Evolutionary conservation across 1,140 invertebrate genomes (phyloP).

Genomic region (Piezodorus guildinii): DNA sequence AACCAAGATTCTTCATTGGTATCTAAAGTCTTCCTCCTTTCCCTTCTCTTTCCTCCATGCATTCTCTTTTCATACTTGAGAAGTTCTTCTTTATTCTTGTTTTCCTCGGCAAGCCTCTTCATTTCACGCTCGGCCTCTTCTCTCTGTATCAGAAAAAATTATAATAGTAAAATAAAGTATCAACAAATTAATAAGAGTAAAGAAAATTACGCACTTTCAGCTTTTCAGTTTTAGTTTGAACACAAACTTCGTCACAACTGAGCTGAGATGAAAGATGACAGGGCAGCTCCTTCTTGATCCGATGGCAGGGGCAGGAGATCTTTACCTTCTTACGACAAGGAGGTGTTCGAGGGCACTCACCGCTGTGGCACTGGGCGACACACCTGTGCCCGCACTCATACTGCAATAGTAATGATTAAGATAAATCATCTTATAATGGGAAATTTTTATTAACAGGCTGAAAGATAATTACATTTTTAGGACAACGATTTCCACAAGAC

Average conservation of each 20-base stretch:
- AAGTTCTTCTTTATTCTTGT: constrained; percentile 29
- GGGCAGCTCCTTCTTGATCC: constrained; percentile 61
- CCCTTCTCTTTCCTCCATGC: constrained; percentile 26
- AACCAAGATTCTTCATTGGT: not conserved
- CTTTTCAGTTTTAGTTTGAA: constrained; percentile 36
- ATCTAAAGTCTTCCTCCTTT: constrained; percentile 1
- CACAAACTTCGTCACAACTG: constrained; percentile 50
- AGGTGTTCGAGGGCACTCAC: constrained; percentile 51
- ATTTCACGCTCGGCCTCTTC: constrained; percentile 24
- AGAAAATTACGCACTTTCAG: constrained; percentile 22
- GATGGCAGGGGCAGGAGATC: constrained; percentile 63
- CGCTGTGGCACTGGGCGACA: constrained; percentile 60
- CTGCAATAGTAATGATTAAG: constrained; percentile 31
- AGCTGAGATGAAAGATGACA: constrained; percentile 47
- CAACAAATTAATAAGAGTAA: not conserved
- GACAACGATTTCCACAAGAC: constrained; percentile 73
- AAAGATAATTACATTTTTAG: constrained; percentile 53
- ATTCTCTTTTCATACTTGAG: constrained; percentile 29
- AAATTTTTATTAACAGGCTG: not conserved
- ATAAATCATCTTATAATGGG: not conserved
- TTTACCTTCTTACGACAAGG: constrained; percentile 69
- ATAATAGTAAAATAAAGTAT: not conserved
- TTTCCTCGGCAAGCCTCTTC: constrained; percentile 22
- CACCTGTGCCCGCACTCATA: constrained; percentile 58
- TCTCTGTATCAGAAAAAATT: constrained; percentile 20